Base-by-base conservation (phyloP, 2,113 vertebrate genomes). In the Anoura caudifer region DNA sequence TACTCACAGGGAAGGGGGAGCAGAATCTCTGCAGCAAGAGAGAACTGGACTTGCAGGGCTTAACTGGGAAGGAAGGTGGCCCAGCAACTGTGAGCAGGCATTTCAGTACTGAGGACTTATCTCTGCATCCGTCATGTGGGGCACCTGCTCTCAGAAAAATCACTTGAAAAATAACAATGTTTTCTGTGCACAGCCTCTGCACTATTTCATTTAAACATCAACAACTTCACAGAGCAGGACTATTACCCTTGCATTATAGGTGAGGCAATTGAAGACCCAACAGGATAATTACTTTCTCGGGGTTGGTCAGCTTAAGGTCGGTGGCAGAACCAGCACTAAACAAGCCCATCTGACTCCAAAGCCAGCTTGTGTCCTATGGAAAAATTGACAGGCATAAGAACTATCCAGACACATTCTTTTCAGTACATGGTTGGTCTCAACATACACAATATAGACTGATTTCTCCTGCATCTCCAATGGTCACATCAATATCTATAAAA, bases 61-160 rank as follows among this genome's bases (percentile, higher is more conserved):
- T 4, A 3, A 12, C 16, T 45, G 33, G 75, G 79, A 56, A 82
- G 45, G 26, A n/a, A 43, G 45, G 17, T 11, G 63, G 31, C n/a
- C n/a, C 10, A 15, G 72, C 26, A n/a, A 1, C 43, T 0, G 0
- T 0, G 22, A 4, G 13, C 10, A 9, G 77, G 19, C 22, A 6
- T 36, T 7, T n/a, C 19, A 28, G 2, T 11, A 47, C 14, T 1
- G 2, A 59, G 8, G 24, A 19, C 70, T 41, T 9, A 24, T 22
- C 41, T 22, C 54, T 73, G 31, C 19, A 1, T 79, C 70, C 19
- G 2, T 38, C 85, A 65, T 0, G 0, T 0, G 31, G 24, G 54
- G 4, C 2, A 33, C 28, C 33, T 11, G 9, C 10, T 77, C 28
- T 43, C 28, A 63, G 85, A 72, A 38, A 85, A 81, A 76, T 63